These are phyloP conservation scores for Helarctos malayanus DNA, from an alignment of 2,797 vertebrate genomes.

Conservation along the genomic window DNA sequence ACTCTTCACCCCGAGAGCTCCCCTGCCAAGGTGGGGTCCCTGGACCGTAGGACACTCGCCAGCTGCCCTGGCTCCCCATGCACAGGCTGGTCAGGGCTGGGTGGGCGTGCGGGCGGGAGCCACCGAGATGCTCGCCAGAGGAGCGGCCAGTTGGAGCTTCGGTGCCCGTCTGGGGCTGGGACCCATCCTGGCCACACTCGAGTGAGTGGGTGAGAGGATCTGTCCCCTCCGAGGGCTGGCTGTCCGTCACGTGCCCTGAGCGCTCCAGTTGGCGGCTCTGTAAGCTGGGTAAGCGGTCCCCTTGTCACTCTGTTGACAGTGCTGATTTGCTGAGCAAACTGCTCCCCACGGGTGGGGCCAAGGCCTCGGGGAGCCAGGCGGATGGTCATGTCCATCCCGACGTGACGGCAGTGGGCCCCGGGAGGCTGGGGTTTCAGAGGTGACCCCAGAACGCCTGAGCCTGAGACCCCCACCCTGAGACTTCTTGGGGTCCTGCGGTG, in stretches of 20 bases:
- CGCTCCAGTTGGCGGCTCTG: not conserved
- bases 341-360: not conserved
- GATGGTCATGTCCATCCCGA: not conserved
- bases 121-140: accelerated
- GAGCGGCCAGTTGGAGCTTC: accelerated
- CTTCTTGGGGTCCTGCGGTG: not conserved
- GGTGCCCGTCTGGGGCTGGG: accelerated
- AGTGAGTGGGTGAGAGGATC: accelerated
- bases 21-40: not conserved
- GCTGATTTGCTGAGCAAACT: not conserved
- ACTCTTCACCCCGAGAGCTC: too few species aligned
- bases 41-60: accelerated
- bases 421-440: not conserved
- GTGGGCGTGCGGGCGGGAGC: accelerated
- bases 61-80: accelerated
- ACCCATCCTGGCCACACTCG: accelerated
- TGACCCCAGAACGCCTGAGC: accelerated
- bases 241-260: accelerated
- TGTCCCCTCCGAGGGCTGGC: not conserved
- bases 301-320: not conserved
- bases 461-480: not conserved
- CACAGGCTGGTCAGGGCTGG: accelerated
- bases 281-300: not conserved
- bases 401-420: not conserved
- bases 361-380: not conserved